phyloP scores from a whole-genome alignment of 2,797 vertebrate genomes.

The Eleutherodactylus coqui region DNA sequence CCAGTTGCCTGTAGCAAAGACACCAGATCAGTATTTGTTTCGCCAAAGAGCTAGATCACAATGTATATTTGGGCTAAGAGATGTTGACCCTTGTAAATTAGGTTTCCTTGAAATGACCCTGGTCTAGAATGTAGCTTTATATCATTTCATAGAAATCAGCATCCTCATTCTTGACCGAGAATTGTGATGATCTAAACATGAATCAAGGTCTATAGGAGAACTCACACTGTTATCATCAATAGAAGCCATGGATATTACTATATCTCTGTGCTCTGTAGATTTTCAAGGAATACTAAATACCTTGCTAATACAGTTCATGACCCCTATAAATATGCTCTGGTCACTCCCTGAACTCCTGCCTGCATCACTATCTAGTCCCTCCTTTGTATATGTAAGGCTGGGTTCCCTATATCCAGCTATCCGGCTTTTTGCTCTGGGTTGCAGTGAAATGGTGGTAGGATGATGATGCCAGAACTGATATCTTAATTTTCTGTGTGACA shows the following conservation, averaged over 20 bases:
- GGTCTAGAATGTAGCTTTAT: constrained; percentile 11
- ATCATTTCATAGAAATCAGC: constrained; percentile 27
- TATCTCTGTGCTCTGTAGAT: neutral
- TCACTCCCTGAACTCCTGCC: neutral
- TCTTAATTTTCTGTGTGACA: too few species aligned
- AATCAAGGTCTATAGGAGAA: neutral
- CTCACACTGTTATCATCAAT: constrained; percentile 6
- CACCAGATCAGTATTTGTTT: constrained; percentile 62
- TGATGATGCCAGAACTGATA: too few species aligned
- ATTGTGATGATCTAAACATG: neutral
- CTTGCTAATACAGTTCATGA: constrained; percentile 34
- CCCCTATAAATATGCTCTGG: constrained; percentile 42
- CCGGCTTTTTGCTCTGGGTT: too few species aligned
- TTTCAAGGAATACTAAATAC: constrained; percentile 33
- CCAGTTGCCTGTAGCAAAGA: constrained; percentile 61
- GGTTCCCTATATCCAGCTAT: too few species aligned
- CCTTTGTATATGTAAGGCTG: neutral
- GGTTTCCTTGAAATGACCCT: constrained; percentile 61
- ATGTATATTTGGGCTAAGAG: constrained; percentile 57
- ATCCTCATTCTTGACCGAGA: constrained; percentile 15
- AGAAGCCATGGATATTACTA: neutral
- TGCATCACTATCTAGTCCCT: neutral
- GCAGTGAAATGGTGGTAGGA: too few species aligned
- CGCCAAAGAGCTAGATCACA: constrained; percentile 58
- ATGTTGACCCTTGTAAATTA: constrained; percentile 62